Evolutionary conservation across 1,140 invertebrate genomes (phyloP).

Genomic region (Bombus picipes): DNA sequence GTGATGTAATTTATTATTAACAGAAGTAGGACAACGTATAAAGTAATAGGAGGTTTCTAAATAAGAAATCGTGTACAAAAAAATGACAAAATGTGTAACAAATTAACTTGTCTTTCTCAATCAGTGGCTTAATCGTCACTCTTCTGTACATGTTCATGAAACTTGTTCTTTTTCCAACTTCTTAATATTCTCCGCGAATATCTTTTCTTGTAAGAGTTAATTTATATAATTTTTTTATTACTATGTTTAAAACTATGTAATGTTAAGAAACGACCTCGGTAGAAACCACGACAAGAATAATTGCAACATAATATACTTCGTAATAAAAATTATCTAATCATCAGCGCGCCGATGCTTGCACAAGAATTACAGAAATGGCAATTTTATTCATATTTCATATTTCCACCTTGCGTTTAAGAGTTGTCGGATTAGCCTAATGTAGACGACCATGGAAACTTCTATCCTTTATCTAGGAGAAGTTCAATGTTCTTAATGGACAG

Average conservation of each 20-base stretch:
- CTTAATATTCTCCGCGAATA: neutral
- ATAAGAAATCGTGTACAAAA: neutral
- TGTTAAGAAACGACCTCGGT: neutral
- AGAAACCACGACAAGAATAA: neutral
- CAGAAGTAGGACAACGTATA: neutral
- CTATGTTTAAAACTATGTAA: neutral
- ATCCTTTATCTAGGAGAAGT: neutral
- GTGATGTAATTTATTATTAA: neutral
- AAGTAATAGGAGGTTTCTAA: neutral
- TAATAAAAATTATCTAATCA: constrained; percentile 35
- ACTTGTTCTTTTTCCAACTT: neutral
- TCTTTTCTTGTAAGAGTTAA: neutral
- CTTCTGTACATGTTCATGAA: no score
- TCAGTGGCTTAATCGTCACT: no score
- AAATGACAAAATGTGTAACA: no score
- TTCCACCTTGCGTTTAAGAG: no score
- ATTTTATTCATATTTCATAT: neutral
- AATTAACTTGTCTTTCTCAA: no score
- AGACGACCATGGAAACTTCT: neutral
- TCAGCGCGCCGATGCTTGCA: neutral
- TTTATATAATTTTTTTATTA: constrained; percentile 6
- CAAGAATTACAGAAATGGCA: neutral
- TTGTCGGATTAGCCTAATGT: neutral
- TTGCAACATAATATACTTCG: constrained; percentile 21
- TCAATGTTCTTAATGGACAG: neutral